Evolutionary conservation across 2,888 invertebrate species (phyloP), one percentile per base, ranked within the genome.

Genomic region (Anagyrus pseudococci): DNA sequence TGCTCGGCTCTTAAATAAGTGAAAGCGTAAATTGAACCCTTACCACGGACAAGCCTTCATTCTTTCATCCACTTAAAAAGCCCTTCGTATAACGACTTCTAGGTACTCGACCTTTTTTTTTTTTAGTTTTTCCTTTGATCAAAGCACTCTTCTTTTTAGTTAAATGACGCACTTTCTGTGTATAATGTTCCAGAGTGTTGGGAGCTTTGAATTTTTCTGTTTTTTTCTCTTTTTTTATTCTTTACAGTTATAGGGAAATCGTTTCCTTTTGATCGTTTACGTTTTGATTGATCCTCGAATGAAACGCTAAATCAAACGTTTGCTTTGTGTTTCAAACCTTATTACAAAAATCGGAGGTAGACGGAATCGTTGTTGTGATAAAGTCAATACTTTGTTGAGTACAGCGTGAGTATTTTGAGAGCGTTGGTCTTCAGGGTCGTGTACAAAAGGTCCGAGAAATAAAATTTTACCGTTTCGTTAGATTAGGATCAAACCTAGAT

Each of bases 41-140:
- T 17, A 29, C 37, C 23, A 46, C 15, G 46, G n/a, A 17, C 25
- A 22, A n/a, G 17, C 43, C 44, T 33, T 50, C 44, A 33, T 44
- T 50, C 58, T 22, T 29, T 20, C 44, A 44, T 44, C 43, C 22
- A 58, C 43, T 50, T 43, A 41, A 17, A 44, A 50, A 50, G 50
- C 44, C 48, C 48, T 57, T 17, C 48, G 22, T n/a, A 57, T 57
- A 57, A 57, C 29, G 57, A 57, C 48, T 48, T 40, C 57, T 26
- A 15, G 57, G 40, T 20, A 2, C 41, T 57, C 33, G 22, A 56
- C 37, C 29, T 47, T 19, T 29, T 44, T 20, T 43, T 54, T 52
- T 55, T 46, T 25, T 22, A 40, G 56, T 46, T 48, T 40, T 48
- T 40, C 25, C 41, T 47, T 40, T 26, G 48, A 48, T 48, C 22